Percentiles rank a stretch among this genome's conserved stretches.
Evolutionary conservation across 2,888 invertebrate genomes (phyloP).

Genomic region (Smittia aterrima): DNA sequence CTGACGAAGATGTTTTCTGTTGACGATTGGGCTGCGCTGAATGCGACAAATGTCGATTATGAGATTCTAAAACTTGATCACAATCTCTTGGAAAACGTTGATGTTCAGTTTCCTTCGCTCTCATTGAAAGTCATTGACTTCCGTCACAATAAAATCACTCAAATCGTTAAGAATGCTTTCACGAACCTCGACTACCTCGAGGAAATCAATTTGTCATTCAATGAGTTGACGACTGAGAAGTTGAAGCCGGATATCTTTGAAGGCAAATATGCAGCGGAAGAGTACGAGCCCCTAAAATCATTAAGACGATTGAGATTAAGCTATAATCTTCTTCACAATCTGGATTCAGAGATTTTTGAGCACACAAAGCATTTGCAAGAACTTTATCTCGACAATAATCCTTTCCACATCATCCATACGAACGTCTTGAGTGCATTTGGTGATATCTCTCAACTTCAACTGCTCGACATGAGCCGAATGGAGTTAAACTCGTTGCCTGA

Average conservation of each 20-base stretch:
- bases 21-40: constrained; percentile 57
- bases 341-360: constrained; percentile 73
- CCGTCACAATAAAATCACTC: constrained; percentile 62
- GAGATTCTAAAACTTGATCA: constrained; percentile 49
- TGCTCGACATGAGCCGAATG: constrained; percentile 70
- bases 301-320: constrained; percentile 57
- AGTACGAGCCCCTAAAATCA: constrained; percentile 48
- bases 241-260: constrained; percentile 66
- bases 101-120: constrained; percentile 56
- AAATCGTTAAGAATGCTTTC: constrained; percentile 64
- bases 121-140: constrained; percentile 59
- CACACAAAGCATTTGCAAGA: constrained; percentile 67
- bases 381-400: constrained; percentile 72
- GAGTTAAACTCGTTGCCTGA: constrained; percentile 62
- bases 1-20: constrained; percentile 57
- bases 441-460: constrained; percentile 64
- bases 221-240: constrained; percentile 61
- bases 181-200: constrained; percentile 61
- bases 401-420: constrained; percentile 64
- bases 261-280: constrained; percentile 52
- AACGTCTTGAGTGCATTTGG: constrained; percentile 65
- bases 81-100: constrained; percentile 48
- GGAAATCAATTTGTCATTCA: constrained; percentile 68
- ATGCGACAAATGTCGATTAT: constrained; percentile 26
- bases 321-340: constrained; percentile 66